Base-by-base conservation (phyloP, 1,140 invertebrate genomes). In the Panonychus citri region DNA sequence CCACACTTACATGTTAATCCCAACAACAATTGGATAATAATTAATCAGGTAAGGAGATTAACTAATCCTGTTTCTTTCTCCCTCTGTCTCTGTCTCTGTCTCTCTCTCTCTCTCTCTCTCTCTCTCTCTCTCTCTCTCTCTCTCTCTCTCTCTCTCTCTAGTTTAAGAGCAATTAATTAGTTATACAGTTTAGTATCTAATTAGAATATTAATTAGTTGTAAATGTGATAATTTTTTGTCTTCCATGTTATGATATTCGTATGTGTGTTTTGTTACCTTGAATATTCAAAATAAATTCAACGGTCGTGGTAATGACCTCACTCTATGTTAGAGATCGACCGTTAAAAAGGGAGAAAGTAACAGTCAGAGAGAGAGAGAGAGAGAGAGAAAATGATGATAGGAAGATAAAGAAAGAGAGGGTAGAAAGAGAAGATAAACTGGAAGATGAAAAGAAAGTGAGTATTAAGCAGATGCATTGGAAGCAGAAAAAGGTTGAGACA, bases 91-190 rank as follows among this genome's bases (percentile, higher is more conserved):
- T n/a, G 13, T 50, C 13, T n/a, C 48, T 12, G 7, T 19, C 46
- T 49, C 46, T 49, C 46, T 8, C n/a, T 49, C 46, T 49, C n/a
- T 49, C 25, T 49, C 46, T 49, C 46, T 49, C 46, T 49, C 46
- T 49, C 46, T 49, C 46, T 26, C 46, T 49, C 46, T 49, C 46
- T 26, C 46, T 26, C 25, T 49, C 46, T 49, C 46, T 49, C 46
- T 49, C 46, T 26, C 46, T 49, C n/a, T 49, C 46, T 49, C 46
- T 49, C 46, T 21, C n/a, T 19, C n/a, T 21, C 7, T 40, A 3
- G 13, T n/a, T 40, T n/a, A 40, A 17, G 19, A 13, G 19, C 19
- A 40, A 2, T 17, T 40, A 40, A 3, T 3, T 40, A 40, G 8
- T 10, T 17, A 39, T 17, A 39, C 37, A 39, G 7, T 10, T 39